A percentile compares a stretch with the other conserved stretches of the same genome.
Conservation (phyloP, 2,113 vertebrate genomes). For the Macrotus californicus region DNA sequence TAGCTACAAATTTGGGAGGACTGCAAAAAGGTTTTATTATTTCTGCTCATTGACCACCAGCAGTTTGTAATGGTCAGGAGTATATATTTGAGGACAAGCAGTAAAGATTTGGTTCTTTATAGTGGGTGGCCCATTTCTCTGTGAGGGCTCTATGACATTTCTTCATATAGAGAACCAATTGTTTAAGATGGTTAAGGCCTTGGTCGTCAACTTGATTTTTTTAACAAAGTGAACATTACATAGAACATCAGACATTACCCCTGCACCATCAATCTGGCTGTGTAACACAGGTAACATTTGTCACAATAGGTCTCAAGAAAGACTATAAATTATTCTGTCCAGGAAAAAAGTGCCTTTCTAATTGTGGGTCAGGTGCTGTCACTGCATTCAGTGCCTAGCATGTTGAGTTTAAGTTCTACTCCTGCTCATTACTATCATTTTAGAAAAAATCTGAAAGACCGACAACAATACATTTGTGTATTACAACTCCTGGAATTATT, state of each 20-base stretch:
- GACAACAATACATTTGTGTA: not conserved
- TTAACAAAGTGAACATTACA: not conserved
- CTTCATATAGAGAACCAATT: not conserved
- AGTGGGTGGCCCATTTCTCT: not conserved
- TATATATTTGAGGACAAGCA: not conserved
- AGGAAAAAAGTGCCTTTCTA: not conserved
- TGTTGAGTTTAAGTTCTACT: not conserved
- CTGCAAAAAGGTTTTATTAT: not conserved
- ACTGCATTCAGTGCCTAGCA: not conserved
- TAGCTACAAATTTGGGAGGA: not conserved
- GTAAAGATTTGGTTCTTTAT: not conserved
- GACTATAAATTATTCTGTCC: not conserved
- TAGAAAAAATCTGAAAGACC: not conserved
- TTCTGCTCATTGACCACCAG: not conserved
- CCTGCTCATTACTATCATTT: not conserved
- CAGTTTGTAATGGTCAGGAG: not conserved
- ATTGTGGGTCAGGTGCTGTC: not conserved
- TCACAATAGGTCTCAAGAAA: not conserved
- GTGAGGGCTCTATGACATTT: not conserved
- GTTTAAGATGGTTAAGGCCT: not conserved
- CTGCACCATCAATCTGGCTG: not conserved
- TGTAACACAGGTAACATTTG: not conserved
- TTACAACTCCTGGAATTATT: not conserved
- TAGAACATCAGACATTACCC: not conserved
- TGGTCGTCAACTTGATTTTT: not conserved